Percentiles rank a stretch among this genome's conserved stretches.
Conservation (phyloP, 2,888 invertebrate species). For the Mactromeris polynyma region DNA sequence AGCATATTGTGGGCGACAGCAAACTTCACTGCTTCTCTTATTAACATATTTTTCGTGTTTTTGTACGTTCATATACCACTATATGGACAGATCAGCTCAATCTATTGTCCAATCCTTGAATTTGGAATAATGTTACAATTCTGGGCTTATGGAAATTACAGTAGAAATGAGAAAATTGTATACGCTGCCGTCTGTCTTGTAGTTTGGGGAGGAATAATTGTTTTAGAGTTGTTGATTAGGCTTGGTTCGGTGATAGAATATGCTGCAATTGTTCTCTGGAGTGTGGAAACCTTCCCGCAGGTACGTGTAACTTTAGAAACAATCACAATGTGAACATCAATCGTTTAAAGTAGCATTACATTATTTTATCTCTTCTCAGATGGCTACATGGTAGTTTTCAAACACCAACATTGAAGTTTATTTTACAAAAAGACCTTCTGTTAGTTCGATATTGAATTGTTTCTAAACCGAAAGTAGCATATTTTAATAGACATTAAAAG, state of each 20-base stretch:
- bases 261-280: slow-evolving; percentile 74
- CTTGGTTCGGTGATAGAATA: slow-evolving; percentile 65
- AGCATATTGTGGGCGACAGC: slow-evolving; percentile 76
- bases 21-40: slow-evolving; percentile 74
- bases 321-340: too few relatives aligned
- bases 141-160: slow-evolving; percentile 68
- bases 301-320: slow-evolving; percentile 58
- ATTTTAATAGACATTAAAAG: too few relatives aligned
- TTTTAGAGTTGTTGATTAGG: slow-evolving; percentile 58
- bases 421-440: too few relatives aligned
- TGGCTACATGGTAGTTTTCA: too few relatives aligned
- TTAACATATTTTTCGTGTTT: slow-evolving; percentile 75
- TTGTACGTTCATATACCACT: slow-evolving; percentile 67
- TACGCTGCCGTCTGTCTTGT: slow-evolving; percentile 59
- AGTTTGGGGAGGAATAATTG: slow-evolving; percentile 67
- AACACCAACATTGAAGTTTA: too few relatives aligned
- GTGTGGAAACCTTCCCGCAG: slow-evolving; percentile 76
- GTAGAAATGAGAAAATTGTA: slow-evolving; percentile 48
- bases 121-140: slow-evolving; percentile 72
- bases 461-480: too few relatives aligned
- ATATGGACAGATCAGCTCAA: slow-evolving; percentile 71
- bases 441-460: too few relatives aligned
- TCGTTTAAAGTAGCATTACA: not conserved
- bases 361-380: too few relatives aligned
- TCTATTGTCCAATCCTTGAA: slow-evolving; percentile 74